A percentile compares a stretch with the other conserved stretches of the same genome.
Conservation (phyloP, 2,113 vertebrate species). For the Oenanthe melanoleuca region DNA sequence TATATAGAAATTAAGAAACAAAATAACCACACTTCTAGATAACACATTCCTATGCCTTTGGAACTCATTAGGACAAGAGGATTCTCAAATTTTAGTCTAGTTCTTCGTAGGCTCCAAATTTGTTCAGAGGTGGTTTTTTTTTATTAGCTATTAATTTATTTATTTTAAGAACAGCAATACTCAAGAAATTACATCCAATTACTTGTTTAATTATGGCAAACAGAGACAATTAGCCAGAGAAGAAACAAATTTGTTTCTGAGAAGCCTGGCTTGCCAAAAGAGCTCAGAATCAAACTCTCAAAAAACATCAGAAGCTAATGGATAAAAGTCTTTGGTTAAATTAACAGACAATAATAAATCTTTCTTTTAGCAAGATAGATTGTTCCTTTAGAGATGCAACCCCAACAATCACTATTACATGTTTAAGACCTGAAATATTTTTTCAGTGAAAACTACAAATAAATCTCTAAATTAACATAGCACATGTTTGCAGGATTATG, state of each 20-base stretch:
- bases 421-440: neutral
- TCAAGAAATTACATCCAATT: neutral
- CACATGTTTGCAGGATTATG: neutral
- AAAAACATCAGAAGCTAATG: neutral
- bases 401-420: fast-evolving
- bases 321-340: neutral
- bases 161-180: too few relatives aligned
- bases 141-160: neutral
- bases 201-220: neutral
- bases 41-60: conserved; percentile 11
- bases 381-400: neutral
- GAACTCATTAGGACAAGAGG: neutral
- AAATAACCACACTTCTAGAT: conserved; percentile 33
- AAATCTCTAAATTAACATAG: neutral
- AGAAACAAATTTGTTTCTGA: neutral
- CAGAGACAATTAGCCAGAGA: neutral
- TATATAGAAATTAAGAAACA: conserved; percentile 21
- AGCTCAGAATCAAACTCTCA: neutral
- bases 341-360: neutral
- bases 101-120: neutral
- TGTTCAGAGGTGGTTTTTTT: neutral
- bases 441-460: neutral
- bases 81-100: neutral
- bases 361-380: neutral
- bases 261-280: neutral